Base-by-base conservation (phyloP, 2,888 invertebrate species). In the Sipunculus nudus region DNA sequence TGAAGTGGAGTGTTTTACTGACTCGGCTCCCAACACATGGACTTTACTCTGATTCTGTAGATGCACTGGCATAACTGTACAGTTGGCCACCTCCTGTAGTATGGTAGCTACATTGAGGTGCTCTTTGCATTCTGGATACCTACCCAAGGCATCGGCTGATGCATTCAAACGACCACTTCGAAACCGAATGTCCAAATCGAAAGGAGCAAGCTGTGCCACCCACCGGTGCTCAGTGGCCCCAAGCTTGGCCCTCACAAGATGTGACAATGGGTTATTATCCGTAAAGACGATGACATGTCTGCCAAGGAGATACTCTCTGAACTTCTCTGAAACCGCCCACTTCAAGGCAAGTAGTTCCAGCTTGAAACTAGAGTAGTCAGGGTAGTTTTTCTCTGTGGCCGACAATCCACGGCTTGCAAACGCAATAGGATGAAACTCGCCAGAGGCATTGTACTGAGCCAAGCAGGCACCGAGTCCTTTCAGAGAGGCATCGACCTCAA, bases 221-320 rank as follows among this genome's bases (percentile, higher is more conserved):
- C 41, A 41, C 2, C 41, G 41, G 41, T 41, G 41, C 41, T 41
- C 41, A 16, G 41, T 41, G 19, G 41, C 41, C 41, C 41, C 41
- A 6, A 6, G 41, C 19, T 41, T 41, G n/a, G 41, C 41, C 16
- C 8, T 16, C 8, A 13, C 23, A 21, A 41, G 23, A 23, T 3
- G 41, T 19, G 41, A 19, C 8, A 41, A 23, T 8, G 41, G 41
- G 23, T 41, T 41, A 16, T 41, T 19, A 16, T 41, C 41, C 4
- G 41, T 41, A 23, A 23, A 41, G 8, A 41, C 41, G 8, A 16
- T 13, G 16, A 21, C 19, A 23, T 41, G 41, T 13, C 21, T 6
- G 8, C 41, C 41, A 41, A 41, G 41, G 23, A 23, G 19, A 8
- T 41, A 41, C 41, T 21, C 13, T 23, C 23, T 41, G 16, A 41